Evolutionary conservation across 2,888 invertebrate species (phyloP).

Genomic region (Seira musarum): DNA sequence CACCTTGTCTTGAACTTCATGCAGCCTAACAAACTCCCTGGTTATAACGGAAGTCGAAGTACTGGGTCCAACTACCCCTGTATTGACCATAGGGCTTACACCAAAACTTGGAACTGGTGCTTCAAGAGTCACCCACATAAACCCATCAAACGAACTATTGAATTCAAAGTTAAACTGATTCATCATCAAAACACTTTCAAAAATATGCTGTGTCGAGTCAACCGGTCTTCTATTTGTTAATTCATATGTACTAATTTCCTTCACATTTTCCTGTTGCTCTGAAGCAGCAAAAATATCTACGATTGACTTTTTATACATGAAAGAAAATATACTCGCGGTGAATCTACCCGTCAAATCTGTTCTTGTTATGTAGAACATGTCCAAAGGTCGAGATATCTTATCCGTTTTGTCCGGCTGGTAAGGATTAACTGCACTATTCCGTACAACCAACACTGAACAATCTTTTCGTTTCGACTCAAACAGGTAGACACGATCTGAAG

Average conservation of each 20-base stretch:
- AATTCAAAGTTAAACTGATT: conserved; percentile 24
- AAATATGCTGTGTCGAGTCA: conserved; percentile 1
- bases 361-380: conserved; percentile 40
- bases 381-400: conserved; percentile 3
- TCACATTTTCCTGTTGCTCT: background rate
- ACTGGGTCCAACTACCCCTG: background rate
- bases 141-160: background rate
- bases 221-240: conserved; percentile 16
- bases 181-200: background rate
- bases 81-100: background rate
- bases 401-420: conserved; percentile 28
- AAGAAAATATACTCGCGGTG: conserved; percentile 24
- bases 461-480: conserved; percentile 19
- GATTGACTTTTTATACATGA: conserved; percentile 30
- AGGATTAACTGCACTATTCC: conserved; percentile 15
- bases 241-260: background rate
- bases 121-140: conserved; percentile 36
- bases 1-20: conserved; percentile 22
- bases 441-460: conserved; percentile 20
- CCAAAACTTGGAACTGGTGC: conserved; percentile 25
- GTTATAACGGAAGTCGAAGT: background rate
- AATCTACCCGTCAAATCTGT: conserved; percentile 18
- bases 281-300: conserved; percentile 29
- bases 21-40: background rate
- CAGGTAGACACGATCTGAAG: conserved; percentile 20